These are phyloP conservation scores for Callopanchax toddi DNA, from an alignment of 2,113 vertebrate species.

Conservation along the genomic window DNA sequence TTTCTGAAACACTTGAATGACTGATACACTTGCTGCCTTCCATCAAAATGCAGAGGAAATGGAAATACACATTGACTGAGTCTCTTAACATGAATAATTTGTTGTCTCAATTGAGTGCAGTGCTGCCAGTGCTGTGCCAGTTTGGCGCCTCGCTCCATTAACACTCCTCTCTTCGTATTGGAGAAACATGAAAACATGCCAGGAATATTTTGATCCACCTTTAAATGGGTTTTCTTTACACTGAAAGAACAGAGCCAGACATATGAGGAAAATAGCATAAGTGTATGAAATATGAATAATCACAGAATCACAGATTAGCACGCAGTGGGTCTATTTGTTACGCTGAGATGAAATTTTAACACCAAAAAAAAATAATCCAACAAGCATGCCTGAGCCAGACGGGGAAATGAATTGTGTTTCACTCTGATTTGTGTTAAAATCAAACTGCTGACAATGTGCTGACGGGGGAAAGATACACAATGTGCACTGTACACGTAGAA, in stretches of 20 bases:
- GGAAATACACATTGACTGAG: conserved; percentile 53
- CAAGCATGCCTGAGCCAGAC: conserved; percentile 53
- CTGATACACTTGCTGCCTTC: conserved; percentile 44
- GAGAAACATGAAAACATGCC: conserved; percentile 48
- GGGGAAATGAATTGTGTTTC: conserved; percentile 58
- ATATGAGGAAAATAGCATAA: conserved; percentile 17
- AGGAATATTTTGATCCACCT: conserved; percentile 54
- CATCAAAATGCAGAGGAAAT: conserved; percentile 36
- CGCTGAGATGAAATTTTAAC: conserved; percentile 50
- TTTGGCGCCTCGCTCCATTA: conserved; percentile 58
- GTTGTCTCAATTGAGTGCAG: conserved; percentile 42
- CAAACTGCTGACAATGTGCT: conserved; percentile 56
- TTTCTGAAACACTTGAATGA: conserved; percentile 44
- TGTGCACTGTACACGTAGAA: conserved; percentile 39
- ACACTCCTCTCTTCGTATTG: conserved; percentile 53
- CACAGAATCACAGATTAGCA: conserved; percentile 45
- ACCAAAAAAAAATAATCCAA: conserved; percentile 35
- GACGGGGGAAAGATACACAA: conserved; percentile 39
- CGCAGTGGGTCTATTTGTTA: conserved; percentile 58
- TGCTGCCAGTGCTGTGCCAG: conserved; percentile 45
- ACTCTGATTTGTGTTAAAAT: conserved; percentile 63
- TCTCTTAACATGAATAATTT: conserved; percentile 66
- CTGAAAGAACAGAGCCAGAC: conserved; percentile 31
- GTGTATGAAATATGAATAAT: conserved; percentile 48
- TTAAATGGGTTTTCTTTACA: conserved; percentile 53